phyloP scores from a whole-genome alignment of 1,140 invertebrate genomes.

The Ceratosolen fusciceps region DNA sequence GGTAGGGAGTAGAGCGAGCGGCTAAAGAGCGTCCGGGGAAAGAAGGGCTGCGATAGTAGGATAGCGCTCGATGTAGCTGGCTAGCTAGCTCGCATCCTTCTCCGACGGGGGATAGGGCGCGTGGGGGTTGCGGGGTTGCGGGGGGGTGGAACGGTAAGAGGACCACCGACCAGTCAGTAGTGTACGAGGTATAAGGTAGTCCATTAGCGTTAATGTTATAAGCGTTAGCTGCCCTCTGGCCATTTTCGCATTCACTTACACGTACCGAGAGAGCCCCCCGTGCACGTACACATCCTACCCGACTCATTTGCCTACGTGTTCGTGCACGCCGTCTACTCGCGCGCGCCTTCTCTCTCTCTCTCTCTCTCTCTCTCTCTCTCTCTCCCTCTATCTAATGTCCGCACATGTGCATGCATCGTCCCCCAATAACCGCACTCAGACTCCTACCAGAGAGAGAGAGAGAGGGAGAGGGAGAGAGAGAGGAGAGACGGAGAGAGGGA shows the following conservation, averaged over 20 bases:
- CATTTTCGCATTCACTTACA: conserved; percentile 65
- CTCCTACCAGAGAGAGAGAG: too few relatives aligned
- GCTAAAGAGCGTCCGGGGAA: conserved; percentile 52
- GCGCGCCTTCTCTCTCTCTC: too few relatives aligned
- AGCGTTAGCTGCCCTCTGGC: conserved; percentile 72
- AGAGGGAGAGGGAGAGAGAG: too few relatives aligned
- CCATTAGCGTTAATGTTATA: conserved; percentile 74
- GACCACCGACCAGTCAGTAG: conserved; percentile 53
- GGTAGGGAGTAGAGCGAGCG: conserved; percentile 54
- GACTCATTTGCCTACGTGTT: conserved; percentile 44
- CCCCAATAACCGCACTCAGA: conserved; percentile 5
- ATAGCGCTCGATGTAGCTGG: conserved; percentile 9
- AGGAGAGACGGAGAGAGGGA: too few relatives aligned
- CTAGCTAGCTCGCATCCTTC: not conserved
- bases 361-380: not conserved
- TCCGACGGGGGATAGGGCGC: conserved; percentile 18
- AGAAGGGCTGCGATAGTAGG: conserved; percentile 6
- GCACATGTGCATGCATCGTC: not conserved
- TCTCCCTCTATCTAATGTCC: not conserved
- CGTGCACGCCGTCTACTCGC: not conserved
- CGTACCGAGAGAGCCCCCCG: too few relatives aligned
- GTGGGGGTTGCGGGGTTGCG: not conserved
- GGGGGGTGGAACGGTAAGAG: conserved; percentile 41
- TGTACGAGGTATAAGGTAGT: conserved; percentile 72
- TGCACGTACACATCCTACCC: not conserved